These are phyloP conservation scores for Arge pagana DNA, from an alignment of 2,888 invertebrate species.

Conservation along the genomic window DNA sequence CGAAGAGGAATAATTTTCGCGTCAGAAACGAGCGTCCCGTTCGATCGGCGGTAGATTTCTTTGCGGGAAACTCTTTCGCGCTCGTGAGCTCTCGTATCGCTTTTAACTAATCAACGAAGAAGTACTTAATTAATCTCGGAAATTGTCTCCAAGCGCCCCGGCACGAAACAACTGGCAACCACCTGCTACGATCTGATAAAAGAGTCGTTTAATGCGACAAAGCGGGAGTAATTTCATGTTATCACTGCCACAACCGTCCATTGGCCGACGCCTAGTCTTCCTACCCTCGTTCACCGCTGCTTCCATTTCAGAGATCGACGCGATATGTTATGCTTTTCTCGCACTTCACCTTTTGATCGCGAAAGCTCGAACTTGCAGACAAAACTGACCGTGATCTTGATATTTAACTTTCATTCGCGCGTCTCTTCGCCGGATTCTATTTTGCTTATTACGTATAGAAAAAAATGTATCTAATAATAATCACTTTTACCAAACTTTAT, in stretches of 20 bases:
- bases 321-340: too few relatives aligned
- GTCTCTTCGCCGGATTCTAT: too few relatives aligned
- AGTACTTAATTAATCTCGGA: slow-evolving; percentile 17
- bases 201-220: slow-evolving; percentile 19
- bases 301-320: slow-evolving; percentile 6
- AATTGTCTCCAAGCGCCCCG: slow-evolving; percentile 11
- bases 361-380: too few relatives aligned
- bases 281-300: not conserved
- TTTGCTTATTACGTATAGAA: too few relatives aligned
- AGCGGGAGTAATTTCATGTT: slow-evolving; percentile 22
- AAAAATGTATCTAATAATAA: too few relatives aligned
- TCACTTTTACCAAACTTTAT: too few relatives aligned
- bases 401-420: too few relatives aligned
- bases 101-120: slow-evolving; percentile 18
- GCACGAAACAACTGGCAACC: slow-evolving; percentile 16
- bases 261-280: slow-evolving; percentile 4
- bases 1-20: too few relatives aligned
- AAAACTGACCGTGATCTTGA: too few relatives aligned
- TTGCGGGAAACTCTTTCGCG: slow-evolving; percentile 1
- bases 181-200: slow-evolving; percentile 21
- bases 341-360: too few relatives aligned
- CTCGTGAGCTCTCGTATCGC: slow-evolving; percentile 1
- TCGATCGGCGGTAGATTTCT: not conserved
- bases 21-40: too few relatives aligned
- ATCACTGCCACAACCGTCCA: slow-evolving; percentile 19